phyloP scores from a whole-genome alignment of 2,797 vertebrate species.

The Dendrocincla tyrannina region DNA sequence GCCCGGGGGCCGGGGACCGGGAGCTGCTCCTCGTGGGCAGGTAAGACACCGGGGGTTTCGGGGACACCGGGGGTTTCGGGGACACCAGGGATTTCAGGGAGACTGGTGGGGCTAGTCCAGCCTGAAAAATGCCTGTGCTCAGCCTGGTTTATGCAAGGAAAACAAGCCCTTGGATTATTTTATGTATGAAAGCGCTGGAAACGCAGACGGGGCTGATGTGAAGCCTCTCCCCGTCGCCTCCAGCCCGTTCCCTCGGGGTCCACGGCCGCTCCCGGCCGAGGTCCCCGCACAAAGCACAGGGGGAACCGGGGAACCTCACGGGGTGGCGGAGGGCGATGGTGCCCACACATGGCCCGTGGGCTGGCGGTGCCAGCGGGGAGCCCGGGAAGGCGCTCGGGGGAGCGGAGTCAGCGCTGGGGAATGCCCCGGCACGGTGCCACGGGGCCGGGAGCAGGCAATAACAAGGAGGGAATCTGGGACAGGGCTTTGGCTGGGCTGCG shows the following conservation, averaged over 20 bases:
- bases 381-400: background rate
- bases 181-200: background rate
- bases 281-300: accelerated
- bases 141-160: background rate
- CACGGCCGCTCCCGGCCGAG: accelerated
- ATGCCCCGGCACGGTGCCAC: background rate
- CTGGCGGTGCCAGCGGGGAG: background rate
- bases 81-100: background rate
- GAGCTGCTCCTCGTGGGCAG: conserved; percentile 91
- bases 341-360: background rate
- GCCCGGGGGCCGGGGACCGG: conserved; percentile 78
- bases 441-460: background rate
- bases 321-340: background rate
- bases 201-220: background rate
- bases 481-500: background rate
- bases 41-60: conserved; percentile 20
- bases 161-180: background rate
- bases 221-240: background rate
- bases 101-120: background rate
- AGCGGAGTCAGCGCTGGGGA: background rate
- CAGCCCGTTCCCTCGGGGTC: accelerated
- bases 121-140: background rate
- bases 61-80: background rate
- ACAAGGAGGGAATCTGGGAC: conserved; percentile 40
- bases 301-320: background rate